phyloP scores from a whole-genome alignment of 1,140 invertebrate genomes.

The Papilio polyxenes region DNA sequence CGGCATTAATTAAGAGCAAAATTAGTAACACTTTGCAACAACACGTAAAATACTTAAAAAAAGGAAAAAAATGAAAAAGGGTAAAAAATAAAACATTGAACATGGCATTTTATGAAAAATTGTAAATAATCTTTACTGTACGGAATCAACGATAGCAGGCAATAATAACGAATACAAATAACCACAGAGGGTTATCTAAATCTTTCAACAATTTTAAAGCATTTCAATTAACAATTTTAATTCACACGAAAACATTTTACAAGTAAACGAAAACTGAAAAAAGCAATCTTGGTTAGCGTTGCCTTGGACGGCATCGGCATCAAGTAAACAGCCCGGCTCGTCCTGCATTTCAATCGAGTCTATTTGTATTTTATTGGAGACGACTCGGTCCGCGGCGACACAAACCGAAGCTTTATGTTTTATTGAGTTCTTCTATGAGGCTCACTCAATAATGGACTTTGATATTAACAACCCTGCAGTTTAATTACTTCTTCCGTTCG shows the following conservation, averaged over 20 bases:
- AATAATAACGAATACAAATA: not conserved
- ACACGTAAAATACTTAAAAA: not conserved
- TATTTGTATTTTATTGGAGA: constrained; percentile 80
- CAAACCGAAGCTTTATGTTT: constrained; percentile 74
- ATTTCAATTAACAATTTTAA: constrained; percentile 54
- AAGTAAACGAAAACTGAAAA: constrained; percentile 72
- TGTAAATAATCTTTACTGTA: too few relatives aligned
- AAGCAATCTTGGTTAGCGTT: constrained; percentile 77
- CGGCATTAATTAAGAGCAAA: constrained; percentile 7
- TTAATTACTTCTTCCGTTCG: constrained; percentile 62
- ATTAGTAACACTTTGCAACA: not conserved
- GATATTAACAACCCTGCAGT: constrained; percentile 64
- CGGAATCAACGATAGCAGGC: not conserved
- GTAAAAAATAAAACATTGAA: not conserved
- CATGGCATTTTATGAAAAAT: too few relatives aligned
- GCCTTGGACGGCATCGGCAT: constrained; percentile 64
- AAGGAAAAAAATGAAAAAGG: not conserved
- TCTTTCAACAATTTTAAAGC: not conserved
- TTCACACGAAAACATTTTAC: constrained; percentile 71
- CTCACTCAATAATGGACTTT: constrained; percentile 65
- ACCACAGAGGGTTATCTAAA: not conserved
- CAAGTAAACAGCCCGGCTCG: constrained; percentile 74
- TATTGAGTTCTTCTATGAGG: constrained; percentile 78
- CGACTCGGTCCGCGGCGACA: constrained; percentile 63
- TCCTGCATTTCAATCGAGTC: constrained; percentile 79